Conservation (phyloP, 2,888 invertebrate species). For the Meghimatium bilineatum region DNA sequence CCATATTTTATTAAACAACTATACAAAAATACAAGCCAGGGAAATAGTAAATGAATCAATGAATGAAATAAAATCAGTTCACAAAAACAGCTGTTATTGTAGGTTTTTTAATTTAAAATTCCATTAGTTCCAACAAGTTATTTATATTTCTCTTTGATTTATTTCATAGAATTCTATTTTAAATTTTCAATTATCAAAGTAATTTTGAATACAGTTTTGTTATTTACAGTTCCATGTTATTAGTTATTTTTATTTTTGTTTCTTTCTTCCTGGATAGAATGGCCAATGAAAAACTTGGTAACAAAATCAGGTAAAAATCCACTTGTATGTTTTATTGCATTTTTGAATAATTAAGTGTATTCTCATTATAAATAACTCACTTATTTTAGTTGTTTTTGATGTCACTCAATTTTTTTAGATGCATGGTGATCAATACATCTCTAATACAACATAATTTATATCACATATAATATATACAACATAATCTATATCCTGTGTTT, state of each 20-base stretch:
- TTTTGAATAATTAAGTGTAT: no score
- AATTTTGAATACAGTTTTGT: not conserved
- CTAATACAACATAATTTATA: no score
- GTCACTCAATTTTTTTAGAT: no score
- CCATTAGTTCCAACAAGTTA: not conserved
- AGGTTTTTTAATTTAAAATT: not conserved
- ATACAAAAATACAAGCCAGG: not conserved
- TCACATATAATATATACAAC: no score
- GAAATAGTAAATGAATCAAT: not conserved
- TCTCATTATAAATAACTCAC: no score
- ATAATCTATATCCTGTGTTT: no score
- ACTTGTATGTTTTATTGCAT: not conserved
- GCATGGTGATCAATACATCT: no score
- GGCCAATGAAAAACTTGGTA: slow-evolving; percentile 76
- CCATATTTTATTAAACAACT: no score
- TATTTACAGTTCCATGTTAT: slow-evolving; percentile 10
- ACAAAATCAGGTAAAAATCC: slow-evolving; percentile 71
- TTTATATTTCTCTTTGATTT: not conserved
- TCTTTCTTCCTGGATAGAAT: slow-evolving; percentile 59
- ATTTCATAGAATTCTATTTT: not conserved
- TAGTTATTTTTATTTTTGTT: slow-evolving; percentile 22
- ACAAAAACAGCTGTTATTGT: not conserved
- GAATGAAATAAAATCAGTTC: not conserved
- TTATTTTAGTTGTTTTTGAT: no score
- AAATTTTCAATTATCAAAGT: not conserved